Conservation (phyloP, 23 tunicate genomes). For the Clavelina lepadiformis region DNA sequence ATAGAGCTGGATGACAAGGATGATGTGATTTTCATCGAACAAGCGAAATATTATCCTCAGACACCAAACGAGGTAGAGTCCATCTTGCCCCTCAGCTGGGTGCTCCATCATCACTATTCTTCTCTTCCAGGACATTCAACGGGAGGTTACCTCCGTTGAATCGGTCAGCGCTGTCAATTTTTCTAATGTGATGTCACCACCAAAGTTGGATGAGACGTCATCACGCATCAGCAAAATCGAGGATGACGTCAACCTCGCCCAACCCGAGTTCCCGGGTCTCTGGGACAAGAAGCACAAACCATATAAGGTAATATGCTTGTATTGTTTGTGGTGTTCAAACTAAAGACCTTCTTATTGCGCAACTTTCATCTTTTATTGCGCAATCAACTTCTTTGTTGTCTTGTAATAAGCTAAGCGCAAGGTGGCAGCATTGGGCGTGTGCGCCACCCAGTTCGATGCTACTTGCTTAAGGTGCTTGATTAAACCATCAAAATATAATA, state of each 20-base stretch:
- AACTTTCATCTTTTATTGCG: too few relatives aligned
- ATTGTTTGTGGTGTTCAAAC: too few relatives aligned
- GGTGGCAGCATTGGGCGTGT: too few relatives aligned
- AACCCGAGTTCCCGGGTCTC: constrained; percentile 78
- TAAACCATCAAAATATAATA: too few relatives aligned
- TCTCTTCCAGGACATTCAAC: constrained; percentile 11
- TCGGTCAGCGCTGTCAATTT: constrained; percentile 1
- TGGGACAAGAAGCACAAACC: constrained; percentile 68
- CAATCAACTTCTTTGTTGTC: too few relatives aligned
- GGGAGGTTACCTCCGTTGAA: constrained; percentile 14
- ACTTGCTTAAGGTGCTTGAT: too few relatives aligned
- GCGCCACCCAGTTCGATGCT: too few relatives aligned
- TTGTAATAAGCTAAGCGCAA: too few relatives aligned
- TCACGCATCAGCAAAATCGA: background rate
- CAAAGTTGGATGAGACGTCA: background rate
- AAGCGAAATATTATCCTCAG: constrained; percentile 15
- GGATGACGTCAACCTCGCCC: constrained; percentile 43
- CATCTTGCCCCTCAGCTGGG: too few relatives aligned
- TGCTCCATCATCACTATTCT: background rate
- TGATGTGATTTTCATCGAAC: constrained; percentile 44
- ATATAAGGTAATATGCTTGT: constrained; percentile 40
- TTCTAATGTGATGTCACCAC: background rate
- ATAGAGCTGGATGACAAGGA: constrained; percentile 18
- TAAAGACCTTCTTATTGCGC: background rate
- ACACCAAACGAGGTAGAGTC: constrained; percentile 10